A percentile compares a stretch with the other conserved stretches of the same genome.
phyloP scores from a whole-genome alignment of 2,797 vertebrate species.

The Tenualosa ilisha region DNA sequence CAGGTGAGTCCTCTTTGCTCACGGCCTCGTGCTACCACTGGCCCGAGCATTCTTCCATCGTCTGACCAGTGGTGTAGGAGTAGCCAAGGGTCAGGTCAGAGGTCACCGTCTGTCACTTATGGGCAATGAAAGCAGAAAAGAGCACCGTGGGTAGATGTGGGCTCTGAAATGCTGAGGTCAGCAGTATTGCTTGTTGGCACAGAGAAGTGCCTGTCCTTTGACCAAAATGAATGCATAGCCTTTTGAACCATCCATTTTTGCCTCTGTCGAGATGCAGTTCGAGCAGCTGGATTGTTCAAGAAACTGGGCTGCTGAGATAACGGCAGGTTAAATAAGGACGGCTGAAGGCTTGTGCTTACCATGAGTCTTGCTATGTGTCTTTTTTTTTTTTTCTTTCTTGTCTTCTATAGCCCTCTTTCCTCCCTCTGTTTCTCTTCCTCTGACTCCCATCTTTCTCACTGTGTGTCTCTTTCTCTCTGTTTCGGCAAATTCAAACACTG shows the following conservation, averaged over 20 bases:
- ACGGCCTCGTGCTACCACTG: background rate
- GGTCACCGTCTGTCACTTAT: background rate
- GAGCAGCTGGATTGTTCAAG: background rate
- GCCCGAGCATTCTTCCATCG: background rate
- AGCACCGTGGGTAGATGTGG: background rate
- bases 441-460: background rate
- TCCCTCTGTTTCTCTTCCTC: background rate
- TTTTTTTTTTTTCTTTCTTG: background rate
- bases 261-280: background rate
- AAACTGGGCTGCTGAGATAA: background rate
- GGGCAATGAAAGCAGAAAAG: background rate
- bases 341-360: background rate
- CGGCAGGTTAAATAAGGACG: background rate
- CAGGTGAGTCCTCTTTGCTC: background rate
- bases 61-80: background rate
- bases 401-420: background rate
- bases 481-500: conserved; percentile 27
- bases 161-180: background rate
- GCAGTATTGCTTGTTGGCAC: background rate
- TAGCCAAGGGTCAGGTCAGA: conserved; percentile 32
- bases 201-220: background rate
- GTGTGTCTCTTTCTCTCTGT: background rate
- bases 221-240: background rate
- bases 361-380: background rate
- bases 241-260: background rate